A percentile compares a stretch with the other conserved stretches of the same genome.
Conservation (phyloP, 2,888 invertebrate genomes). For the Lepidocyrtoides sp. region DNA sequence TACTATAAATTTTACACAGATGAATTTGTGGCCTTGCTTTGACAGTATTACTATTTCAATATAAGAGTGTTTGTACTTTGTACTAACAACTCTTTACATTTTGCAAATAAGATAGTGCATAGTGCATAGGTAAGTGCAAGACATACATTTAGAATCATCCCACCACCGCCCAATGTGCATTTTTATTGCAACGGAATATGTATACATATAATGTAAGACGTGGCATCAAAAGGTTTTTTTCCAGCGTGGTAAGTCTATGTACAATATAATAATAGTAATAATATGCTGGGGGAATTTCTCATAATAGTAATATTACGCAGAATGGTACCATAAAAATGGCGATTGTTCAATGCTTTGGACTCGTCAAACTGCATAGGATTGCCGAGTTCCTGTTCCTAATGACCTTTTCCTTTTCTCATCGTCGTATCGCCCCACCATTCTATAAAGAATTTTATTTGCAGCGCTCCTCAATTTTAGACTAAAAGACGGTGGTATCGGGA, state of each 20-base stretch:
- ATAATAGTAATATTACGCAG: slow-evolving; percentile 30
- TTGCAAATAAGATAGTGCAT: too few relatives aligned
- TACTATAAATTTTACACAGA: too few relatives aligned
- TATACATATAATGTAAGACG: background rate
- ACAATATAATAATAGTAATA: too few relatives aligned
- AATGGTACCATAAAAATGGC: slow-evolving; percentile 38
- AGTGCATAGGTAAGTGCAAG: too few relatives aligned
- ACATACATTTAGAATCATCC: too few relatives aligned
- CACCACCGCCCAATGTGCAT: too few relatives aligned
- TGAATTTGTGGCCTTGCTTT: too few relatives aligned
- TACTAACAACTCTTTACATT: too few relatives aligned
- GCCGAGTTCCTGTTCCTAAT: background rate
- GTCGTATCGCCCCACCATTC: background rate
- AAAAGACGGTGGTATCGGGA: background rate
- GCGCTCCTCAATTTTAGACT: background rate
- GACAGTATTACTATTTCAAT: too few relatives aligned
- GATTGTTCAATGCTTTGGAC: slow-evolving; percentile 8
- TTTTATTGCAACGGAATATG: too few relatives aligned
- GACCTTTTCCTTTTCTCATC: background rate
- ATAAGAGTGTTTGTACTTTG: too few relatives aligned
- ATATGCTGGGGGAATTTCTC: background rate
- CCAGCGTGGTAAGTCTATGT: too few relatives aligned
- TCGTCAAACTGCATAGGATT: slow-evolving; percentile 12
- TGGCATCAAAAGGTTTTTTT: background rate
- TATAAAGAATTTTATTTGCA: background rate